Evolutionary conservation across 92 coral and sea anemone genomes (phyloP).

Genomic region (Porites lobata): DNA sequence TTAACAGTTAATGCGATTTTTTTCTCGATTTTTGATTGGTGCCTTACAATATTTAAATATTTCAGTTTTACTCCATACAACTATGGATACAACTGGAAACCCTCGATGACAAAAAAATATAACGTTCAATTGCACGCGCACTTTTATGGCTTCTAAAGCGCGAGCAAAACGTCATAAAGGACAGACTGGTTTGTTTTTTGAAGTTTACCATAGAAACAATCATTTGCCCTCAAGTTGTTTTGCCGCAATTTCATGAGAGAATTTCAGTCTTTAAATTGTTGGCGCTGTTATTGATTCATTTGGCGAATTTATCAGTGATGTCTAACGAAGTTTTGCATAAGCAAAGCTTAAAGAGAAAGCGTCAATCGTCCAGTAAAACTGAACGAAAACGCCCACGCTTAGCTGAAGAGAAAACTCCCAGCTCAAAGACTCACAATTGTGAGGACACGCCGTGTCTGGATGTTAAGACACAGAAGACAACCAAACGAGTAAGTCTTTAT

Average conservation of each 20-base stretch:
- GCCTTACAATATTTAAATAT: too few relatives aligned
- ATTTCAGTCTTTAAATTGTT: background rate
- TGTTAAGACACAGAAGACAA: background rate
- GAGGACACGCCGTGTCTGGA: background rate
- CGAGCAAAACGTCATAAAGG: conserved; percentile 50
- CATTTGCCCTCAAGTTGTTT: background rate
- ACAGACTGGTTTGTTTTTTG: background rate
- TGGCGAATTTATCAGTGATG: background rate
- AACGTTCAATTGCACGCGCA: background rate
- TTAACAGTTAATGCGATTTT: too few relatives aligned
- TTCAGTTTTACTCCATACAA: too few relatives aligned
- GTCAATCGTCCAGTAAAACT: background rate
- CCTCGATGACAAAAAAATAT: background rate
- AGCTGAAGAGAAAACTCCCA: conserved; percentile 3
- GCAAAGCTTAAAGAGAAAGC: conserved; percentile 8
- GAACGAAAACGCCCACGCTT: background rate
- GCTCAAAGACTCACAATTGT: background rate
- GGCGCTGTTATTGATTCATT: background rate
- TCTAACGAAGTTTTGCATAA: background rate
- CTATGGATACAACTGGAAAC: background rate
- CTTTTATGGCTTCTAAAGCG: background rate
- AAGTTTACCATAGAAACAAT: conserved; percentile 30
- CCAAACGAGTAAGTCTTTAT: conserved; percentile 18
- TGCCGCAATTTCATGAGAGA: too few relatives aligned
- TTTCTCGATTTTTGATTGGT: too few relatives aligned